A percentile compares a stretch with the other conserved stretches of the same genome.
Conservation (phyloP, 2,888 invertebrate species). For the Cyclophora punctaria region DNA sequence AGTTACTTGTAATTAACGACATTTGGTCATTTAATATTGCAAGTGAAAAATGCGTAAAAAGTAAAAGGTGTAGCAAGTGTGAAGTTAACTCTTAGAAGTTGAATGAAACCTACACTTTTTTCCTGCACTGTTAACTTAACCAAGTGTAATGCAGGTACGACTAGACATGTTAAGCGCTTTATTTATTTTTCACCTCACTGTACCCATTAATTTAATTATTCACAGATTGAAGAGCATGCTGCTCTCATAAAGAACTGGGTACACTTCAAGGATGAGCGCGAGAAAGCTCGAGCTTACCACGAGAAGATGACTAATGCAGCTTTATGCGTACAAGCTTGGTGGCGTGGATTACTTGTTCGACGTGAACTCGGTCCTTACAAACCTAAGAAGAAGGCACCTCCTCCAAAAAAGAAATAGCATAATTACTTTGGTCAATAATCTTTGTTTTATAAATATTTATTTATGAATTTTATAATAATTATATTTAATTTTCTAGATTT, state of each 20-base stretch:
- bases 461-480: background rate
- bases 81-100: no score
- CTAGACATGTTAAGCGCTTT: no score
- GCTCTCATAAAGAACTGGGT: constrained; percentile 44
- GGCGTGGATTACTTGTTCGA: constrained; percentile 60
- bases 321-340: constrained; percentile 58
- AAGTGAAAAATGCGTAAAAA: no score
- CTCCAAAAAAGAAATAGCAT: background rate
- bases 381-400: constrained; percentile 25
- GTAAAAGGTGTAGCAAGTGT: no score
- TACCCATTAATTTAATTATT: no score
- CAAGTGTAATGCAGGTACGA: no score
- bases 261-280: constrained; percentile 51
- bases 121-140: no score
- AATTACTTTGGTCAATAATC: background rate
- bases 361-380: constrained; percentile 53
- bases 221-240: constrained; percentile 43
- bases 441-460: background rate
- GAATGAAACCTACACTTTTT: no score
- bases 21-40: no score
- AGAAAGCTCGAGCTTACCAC: constrained; percentile 35
- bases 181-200: no score
- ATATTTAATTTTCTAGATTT: background rate
- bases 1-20: no score
- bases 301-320: constrained; percentile 53